Percentiles rank a stretch among this genome's conserved stretches.
Evolutionary conservation across 2,113 vertebrate genomes (phyloP).

Genomic region (Ascaphus truei): DNA sequence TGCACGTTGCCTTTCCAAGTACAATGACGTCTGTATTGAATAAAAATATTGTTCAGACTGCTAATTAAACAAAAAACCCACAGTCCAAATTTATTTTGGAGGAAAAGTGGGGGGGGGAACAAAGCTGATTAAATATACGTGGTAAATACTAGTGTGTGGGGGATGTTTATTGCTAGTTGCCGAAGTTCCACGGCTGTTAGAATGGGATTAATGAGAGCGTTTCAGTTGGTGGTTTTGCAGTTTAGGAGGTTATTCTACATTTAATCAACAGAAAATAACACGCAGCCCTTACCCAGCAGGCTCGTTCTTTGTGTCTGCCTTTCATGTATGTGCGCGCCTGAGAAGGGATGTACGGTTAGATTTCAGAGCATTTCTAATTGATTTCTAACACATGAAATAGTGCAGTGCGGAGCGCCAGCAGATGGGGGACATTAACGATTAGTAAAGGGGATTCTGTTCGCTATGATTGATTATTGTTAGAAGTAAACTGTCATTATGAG

Average conservation of each 20-base stretch:
- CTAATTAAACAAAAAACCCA: too few relatives aligned
- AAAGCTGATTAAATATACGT: too few relatives aligned
- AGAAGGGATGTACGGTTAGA: background rate
- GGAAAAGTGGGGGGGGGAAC: too few relatives aligned
- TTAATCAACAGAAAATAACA: conserved; percentile 1
- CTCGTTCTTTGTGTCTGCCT: conserved; percentile 12
- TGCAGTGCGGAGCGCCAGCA: background rate
- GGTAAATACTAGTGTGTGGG: too few relatives aligned
- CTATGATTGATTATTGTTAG: conserved; percentile 32
- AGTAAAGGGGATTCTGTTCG: background rate
- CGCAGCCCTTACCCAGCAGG: conserved; percentile 3
- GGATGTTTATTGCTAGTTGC: too few relatives aligned
- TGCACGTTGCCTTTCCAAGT: too few relatives aligned
- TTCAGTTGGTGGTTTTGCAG: conserved; percentile 1
- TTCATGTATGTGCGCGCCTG: conserved; percentile 6
- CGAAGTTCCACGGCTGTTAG: too few relatives aligned
- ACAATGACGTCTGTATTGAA: too few relatives aligned
- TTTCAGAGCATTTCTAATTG: conserved; percentile 14
- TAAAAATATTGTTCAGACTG: too few relatives aligned
- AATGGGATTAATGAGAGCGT: background rate
- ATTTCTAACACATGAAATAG: conserved; percentile 13
- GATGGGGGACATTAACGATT: conserved; percentile 29
- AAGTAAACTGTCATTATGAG: background rate
- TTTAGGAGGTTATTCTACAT: conserved; percentile 20
- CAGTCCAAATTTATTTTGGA: too few relatives aligned